phyloP scores from a whole-genome alignment of 2,113 vertebrate genomes.

The Xyrauchen texanus region DNA sequence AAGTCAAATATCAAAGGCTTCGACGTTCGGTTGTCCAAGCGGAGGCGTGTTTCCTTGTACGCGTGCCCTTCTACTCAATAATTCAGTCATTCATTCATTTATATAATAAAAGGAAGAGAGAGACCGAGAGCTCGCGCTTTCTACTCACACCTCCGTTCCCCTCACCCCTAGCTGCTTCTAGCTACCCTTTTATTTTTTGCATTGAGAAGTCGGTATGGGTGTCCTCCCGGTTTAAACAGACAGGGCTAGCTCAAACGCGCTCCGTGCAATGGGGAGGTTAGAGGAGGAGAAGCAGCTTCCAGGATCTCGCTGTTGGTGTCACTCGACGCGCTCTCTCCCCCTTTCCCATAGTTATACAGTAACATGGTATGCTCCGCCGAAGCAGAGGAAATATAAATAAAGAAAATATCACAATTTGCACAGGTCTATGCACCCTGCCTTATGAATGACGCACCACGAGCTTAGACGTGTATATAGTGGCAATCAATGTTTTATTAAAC shows the following conservation, averaged over 20 bases:
- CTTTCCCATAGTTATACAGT: slow-evolving; percentile 65
- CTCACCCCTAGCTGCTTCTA: slow-evolving; percentile 77
- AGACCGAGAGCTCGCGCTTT: slow-evolving; percentile 67
- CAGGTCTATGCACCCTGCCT: slow-evolving; percentile 74
- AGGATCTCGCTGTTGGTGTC: slow-evolving; percentile 56
- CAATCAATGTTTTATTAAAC: slow-evolving; percentile 31
- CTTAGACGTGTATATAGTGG: slow-evolving; percentile 17
- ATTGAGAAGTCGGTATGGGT: slow-evolving; percentile 91
- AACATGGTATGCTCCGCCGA: slow-evolving; percentile 82
- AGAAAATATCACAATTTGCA: slow-evolving; percentile 70
- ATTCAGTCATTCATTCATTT: slow-evolving; percentile 73
- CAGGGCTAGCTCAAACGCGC: slow-evolving; percentile 83
- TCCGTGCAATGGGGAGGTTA: slow-evolving; percentile 61
- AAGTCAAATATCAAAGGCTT: slow-evolving; percentile 72
- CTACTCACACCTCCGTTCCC: slow-evolving; percentile 80
- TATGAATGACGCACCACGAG: slow-evolving; percentile 55
- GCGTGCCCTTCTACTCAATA: slow-evolving; percentile 73
- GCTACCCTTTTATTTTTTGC: slow-evolving; percentile 85
- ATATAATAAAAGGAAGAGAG: slow-evolving; percentile 53
- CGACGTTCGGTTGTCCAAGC: slow-evolving; percentile 69
- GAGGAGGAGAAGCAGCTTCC: slow-evolving; percentile 48
- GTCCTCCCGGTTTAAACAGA: slow-evolving; percentile 99
- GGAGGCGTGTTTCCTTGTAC: slow-evolving; percentile 74
- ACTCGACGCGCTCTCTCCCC: slow-evolving; percentile 52
- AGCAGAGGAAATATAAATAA: slow-evolving; percentile 78